A percentile compares a stretch with the other conserved stretches of the same genome.
Evolutionary conservation across 2,888 invertebrate genomes (phyloP).

Genomic region (Blastobasis lacticolella): DNA sequence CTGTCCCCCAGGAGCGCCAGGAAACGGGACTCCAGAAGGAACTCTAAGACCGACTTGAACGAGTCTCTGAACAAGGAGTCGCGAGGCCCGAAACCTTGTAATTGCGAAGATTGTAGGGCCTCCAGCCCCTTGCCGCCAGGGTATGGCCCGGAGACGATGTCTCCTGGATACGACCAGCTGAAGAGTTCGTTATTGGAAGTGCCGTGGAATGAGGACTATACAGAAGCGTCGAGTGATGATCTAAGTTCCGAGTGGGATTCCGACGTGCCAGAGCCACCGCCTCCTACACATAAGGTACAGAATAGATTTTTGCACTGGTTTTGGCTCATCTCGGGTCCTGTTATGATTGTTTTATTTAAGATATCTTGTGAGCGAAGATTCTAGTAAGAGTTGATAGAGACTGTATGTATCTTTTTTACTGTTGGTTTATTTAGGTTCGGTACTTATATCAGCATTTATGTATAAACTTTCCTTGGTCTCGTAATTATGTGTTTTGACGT

Average conservation of each 20-base stretch:
- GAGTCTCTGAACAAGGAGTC: slow-evolving; percentile 39
- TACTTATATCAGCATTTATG: too few species aligned
- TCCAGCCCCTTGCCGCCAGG: slow-evolving; percentile 69
- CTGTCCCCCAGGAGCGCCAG: slow-evolving; percentile 62
- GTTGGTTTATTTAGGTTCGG: too few species aligned
- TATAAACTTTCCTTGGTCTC: too few species aligned
- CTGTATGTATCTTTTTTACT: too few species aligned
- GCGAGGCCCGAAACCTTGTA: slow-evolving; percentile 57
- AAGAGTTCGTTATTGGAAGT: slow-evolving; percentile 84
- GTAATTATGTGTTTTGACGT: too few species aligned
- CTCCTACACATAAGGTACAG: slow-evolving; percentile 54
- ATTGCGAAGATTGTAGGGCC: slow-evolving; percentile 65
- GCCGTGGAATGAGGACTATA: slow-evolving; percentile 85
- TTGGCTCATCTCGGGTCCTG: too few species aligned
- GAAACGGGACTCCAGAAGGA: slow-evolving; percentile 51
- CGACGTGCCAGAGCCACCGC: slow-evolving; percentile 78
- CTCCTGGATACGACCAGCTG: slow-evolving; percentile 86
- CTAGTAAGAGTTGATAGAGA: too few species aligned
- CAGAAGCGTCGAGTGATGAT: slow-evolving; percentile 93
- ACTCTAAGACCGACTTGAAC: slow-evolving; percentile 44
- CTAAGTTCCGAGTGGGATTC: slow-evolving; percentile 95
- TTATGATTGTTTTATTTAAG: too few species aligned
- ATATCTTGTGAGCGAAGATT: too few species aligned
- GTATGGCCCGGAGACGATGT: slow-evolving; percentile 58
- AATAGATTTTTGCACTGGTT: background rate